Conservation (phyloP, 2,797 vertebrate genomes). For the Sebastes minor region DNA sequence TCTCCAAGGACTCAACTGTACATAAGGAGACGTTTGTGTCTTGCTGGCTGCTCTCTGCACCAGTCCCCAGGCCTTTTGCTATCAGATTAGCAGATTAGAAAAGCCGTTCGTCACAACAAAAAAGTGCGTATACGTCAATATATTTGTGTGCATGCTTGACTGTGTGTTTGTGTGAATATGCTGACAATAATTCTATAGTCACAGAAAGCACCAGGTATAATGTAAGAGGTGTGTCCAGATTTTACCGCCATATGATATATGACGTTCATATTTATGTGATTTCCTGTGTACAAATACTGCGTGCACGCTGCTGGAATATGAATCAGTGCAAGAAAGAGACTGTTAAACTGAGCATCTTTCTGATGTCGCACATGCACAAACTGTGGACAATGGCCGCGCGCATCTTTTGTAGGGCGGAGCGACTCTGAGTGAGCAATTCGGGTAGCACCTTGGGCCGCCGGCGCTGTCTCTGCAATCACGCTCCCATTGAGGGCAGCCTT, state of each 20-base stretch:
- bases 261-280: constrained; percentile 9
- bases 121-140: not conserved
- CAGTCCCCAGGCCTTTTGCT: constrained; percentile 21
- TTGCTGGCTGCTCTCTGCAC: constrained; percentile 1
- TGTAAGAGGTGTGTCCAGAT: not conserved
- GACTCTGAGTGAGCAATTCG: constrained; percentile 55
- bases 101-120: not conserved
- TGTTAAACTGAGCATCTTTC: constrained; percentile 17
- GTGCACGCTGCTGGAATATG: not conserved
- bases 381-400: constrained; percentile 13
- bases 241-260: constrained; percentile 1
- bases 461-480: constrained; percentile 73
- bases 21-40: constrained; percentile 28
- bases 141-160: not conserved
- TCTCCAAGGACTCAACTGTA: constrained; percentile 32
- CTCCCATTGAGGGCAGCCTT: constrained; percentile 72
- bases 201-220: not conserved
- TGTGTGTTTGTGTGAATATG: not conserved
- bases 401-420: constrained; percentile 41
- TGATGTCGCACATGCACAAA: constrained; percentile 23
- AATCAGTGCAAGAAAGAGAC: not conserved
- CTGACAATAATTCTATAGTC: not conserved
- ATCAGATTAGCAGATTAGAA: constrained; percentile 26
- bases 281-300: not conserved
- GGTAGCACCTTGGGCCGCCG: constrained; percentile 61